Base-by-base conservation (phyloP, 2,113 vertebrate species). In the Formicarius rufipectus region DNA sequence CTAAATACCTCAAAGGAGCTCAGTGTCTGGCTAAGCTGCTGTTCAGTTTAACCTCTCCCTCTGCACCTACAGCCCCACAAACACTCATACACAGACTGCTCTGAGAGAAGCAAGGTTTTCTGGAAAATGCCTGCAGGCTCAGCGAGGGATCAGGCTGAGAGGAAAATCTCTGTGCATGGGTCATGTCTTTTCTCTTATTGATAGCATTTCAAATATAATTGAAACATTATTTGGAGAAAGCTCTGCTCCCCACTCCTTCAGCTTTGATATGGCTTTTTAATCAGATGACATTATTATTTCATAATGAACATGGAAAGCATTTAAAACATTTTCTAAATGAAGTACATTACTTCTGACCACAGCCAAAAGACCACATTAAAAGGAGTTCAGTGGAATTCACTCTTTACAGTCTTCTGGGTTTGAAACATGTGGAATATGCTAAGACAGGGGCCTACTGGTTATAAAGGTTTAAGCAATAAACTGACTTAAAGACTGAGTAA, bases 231-330 rank as follows among this genome's bases (percentile, higher is more conserved):
- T 97, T 96, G 59, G 84, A 95, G 88, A 95, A 92, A 96, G 56
- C 58, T 44, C 25, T 22, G 10, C 56, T 91, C 73, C 52, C 62
- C 88, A 72, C 31, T 63, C 82, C 84, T 92, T 82, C 56, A 71
- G 81, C 93, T 96, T 94, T 92, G 94, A 97, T 96, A 91, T 28
- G 71, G 77, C 52, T 97, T 97, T 98, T 97, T 97, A 97, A 97
- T 97, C 97, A 98, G 93, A 90, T 88, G 79, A 68, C 84, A 95
- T 90, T 95, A 71, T 96, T 95, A 63, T 94, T 87, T 94, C 80
- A 93, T 94, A 96, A 84, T 86, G 96, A 95, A 86, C 37, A 79
- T 20, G 55, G 95, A 89, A 94, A 96, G 67, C 82, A 95, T 95
- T 96, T 96, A 94, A 97, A 95, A 91, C 55, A 83, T 90, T 97